Evolutionary conservation across 2,113 vertebrate species (phyloP).

Genomic region (Varanus salvator): DNA sequence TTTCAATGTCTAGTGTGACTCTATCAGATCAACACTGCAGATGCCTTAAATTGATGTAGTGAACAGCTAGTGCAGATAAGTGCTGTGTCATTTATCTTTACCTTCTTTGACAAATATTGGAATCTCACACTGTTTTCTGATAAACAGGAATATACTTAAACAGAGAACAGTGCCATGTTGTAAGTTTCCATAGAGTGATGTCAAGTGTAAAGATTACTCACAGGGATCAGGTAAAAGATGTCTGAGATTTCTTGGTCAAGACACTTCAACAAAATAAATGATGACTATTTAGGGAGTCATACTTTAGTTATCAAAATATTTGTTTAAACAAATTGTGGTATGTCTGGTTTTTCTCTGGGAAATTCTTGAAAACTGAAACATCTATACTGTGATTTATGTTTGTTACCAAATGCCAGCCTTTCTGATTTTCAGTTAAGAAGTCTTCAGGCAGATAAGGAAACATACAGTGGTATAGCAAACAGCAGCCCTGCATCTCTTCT

Average conservation of each 20-base stretch:
- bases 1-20: background rate
- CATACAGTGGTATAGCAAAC: background rate
- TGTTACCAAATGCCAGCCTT: background rate
- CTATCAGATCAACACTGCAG: conserved; percentile 2
- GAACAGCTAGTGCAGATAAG: background rate
- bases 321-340: background rate
- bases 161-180: background rate
- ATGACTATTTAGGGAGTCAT: background rate
- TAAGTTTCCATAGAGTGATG: background rate
- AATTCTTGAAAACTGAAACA: background rate
- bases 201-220: background rate
- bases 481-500: background rate
- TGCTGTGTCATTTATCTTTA: accelerated
- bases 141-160: background rate
- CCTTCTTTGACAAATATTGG: background rate
- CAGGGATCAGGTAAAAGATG: background rate
- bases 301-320: background rate
- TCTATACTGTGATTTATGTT: background rate
- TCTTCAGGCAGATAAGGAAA: background rate
- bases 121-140: background rate
- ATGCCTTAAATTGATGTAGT: conserved; percentile 4
- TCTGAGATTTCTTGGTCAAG: background rate
- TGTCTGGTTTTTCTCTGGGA: background rate
- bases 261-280: background rate
- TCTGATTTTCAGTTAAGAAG: background rate